Percentiles rank a stretch among this genome's conserved stretches.
Conservation (phyloP, 2,797 vertebrate species). For the Oceanodroma leucorhoa region DNA sequence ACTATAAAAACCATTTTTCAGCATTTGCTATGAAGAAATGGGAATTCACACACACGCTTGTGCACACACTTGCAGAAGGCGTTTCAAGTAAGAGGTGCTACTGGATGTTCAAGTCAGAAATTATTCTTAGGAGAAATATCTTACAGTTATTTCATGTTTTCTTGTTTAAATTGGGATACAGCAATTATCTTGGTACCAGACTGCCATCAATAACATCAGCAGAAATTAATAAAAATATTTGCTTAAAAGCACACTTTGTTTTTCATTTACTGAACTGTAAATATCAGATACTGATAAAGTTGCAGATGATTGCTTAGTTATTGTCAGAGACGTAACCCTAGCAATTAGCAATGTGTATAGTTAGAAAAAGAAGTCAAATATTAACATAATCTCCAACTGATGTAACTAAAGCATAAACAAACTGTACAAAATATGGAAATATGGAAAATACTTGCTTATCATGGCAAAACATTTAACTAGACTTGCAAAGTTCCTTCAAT, state of each 20-base stretch:
- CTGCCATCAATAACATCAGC: not conserved
- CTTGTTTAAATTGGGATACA: not conserved
- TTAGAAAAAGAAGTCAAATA: not conserved
- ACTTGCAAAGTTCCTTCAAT: not conserved
- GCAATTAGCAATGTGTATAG: not conserved
- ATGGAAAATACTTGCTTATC: constrained; percentile 4
- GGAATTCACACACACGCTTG: not conserved
- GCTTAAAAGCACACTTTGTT: not conserved
- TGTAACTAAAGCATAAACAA: not conserved
- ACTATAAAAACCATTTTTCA: not conserved
- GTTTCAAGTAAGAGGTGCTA: not conserved
- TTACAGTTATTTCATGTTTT: not conserved
- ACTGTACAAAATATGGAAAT: not conserved
- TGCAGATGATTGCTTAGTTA: not conserved
- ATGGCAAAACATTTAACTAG: not conserved
- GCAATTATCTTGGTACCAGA: not conserved
- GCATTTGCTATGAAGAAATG: not conserved
- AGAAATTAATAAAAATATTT: constrained; percentile 13
- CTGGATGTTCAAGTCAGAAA: not conserved
- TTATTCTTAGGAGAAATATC: not conserved
- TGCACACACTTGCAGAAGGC: accelerated
- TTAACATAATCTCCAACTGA: not conserved
- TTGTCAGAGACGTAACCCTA: not conserved
- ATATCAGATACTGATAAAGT: not conserved
- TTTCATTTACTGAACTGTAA: constrained; percentile 8